These are phyloP conservation scores for Drosophila bifasciata DNA, from an alignment of 1,140 invertebrate species.

Conservation along the genomic window DNA sequence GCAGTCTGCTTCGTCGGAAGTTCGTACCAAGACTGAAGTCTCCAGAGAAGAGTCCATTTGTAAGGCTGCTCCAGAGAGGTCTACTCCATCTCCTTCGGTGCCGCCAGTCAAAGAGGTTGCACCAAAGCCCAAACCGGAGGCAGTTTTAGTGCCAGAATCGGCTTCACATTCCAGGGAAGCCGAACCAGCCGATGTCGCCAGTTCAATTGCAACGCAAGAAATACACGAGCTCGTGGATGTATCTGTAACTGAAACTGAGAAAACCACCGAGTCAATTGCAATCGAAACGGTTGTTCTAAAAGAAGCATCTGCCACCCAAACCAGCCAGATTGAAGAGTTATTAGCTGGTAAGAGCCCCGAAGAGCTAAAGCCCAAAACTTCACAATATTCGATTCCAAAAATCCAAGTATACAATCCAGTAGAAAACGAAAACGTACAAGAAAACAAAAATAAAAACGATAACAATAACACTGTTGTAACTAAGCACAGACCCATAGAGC, in stretches of 20 bases:
- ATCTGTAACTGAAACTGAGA: not conserved
- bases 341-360: conserved; percentile 62
- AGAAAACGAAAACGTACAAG: conserved; percentile 29
- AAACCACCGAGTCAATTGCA: conserved; percentile 1
- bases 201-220: conserved; percentile 1
- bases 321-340: conserved; percentile 37
- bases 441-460: conserved; percentile 5
- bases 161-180: conserved; percentile 38
- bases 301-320: conserved; percentile 3
- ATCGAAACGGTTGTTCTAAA: conserved; percentile 13
- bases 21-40: conserved; percentile 20
- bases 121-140: not conserved
- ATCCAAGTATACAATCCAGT: conserved; percentile 56
- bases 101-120: conserved; percentile 16
- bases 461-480: conserved; percentile 39
- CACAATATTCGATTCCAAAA: conserved; percentile 40
- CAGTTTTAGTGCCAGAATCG: not conserved
- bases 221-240: conserved; percentile 2
- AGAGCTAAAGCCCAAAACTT: conserved; percentile 10
- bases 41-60: conserved; percentile 9
- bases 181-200: conserved; percentile 1
- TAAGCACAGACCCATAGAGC: conserved; percentile 69
- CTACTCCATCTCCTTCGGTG: not conserved
- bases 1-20: conserved; percentile 26
- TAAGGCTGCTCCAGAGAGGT: not conserved